Evolutionary conservation across 1,140 invertebrate genomes (phyloP).

Genomic region (Drosophila lacertosa): DNA sequence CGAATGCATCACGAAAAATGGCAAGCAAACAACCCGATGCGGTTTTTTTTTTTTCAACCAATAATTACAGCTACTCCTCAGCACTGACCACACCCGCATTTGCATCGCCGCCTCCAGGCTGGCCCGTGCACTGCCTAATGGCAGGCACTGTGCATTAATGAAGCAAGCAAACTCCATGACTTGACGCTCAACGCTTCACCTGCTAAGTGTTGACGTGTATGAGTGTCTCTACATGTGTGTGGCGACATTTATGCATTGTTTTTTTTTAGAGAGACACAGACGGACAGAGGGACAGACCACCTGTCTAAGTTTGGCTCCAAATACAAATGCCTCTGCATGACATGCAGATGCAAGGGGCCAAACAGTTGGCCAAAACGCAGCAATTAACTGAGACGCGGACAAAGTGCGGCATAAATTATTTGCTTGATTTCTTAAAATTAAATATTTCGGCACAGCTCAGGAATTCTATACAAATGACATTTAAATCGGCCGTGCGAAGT

Average conservation of each 20-base stretch:
- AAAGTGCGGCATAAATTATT: slow-evolving; percentile 25
- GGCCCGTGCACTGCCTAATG: slow-evolving; percentile 34
- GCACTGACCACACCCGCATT: slow-evolving; percentile 51
- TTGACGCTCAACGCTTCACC: slow-evolving; percentile 48
- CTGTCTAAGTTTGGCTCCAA: slow-evolving; percentile 20
- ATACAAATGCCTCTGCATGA: slow-evolving; percentile 19
- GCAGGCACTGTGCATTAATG: slow-evolving; percentile 67
- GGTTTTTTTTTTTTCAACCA: slow-evolving; percentile 52
- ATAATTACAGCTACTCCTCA: slow-evolving; percentile 53
- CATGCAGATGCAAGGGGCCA: slow-evolving; percentile 58
- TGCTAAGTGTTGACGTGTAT: slow-evolving; percentile 6
- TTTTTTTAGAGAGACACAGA: slow-evolving; percentile 16
- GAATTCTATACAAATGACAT: neutral
- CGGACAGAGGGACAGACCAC: slow-evolving; percentile 6
- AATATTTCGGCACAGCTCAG: neutral
- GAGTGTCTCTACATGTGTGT: neutral
- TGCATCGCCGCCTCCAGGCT: slow-evolving; percentile 6
- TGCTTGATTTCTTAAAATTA: neutral
- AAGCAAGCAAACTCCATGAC: slow-evolving; percentile 58
- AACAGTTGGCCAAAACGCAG: slow-evolving; percentile 14
- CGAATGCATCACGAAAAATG: slow-evolving; percentile 26
- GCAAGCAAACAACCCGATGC: slow-evolving; percentile 32
- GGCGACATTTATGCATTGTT: slow-evolving; percentile 61
- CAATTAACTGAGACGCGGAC: slow-evolving; percentile 17
- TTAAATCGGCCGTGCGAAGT: no score